Conservation (phyloP, 2,113 vertebrate genomes). For the Barbus barbus region DNA sequence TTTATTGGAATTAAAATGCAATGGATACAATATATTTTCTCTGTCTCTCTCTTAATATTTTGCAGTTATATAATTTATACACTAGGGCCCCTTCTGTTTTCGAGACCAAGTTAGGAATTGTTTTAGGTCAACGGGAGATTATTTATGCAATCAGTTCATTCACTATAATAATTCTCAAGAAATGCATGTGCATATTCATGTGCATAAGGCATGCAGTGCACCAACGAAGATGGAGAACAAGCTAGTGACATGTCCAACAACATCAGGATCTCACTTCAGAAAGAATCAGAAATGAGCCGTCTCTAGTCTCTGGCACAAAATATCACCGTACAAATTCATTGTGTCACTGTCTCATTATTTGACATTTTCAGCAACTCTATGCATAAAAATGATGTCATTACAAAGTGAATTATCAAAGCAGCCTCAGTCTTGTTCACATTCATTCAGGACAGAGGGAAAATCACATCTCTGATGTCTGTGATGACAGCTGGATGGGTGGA, state of each 20-base stretch:
- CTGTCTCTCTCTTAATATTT: background rate
- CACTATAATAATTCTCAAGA: background rate
- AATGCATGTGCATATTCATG: background rate
- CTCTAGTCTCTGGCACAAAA: background rate
- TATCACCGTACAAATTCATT: background rate
- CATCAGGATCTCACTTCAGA: slow-evolving; percentile 19
- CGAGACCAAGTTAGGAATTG: background rate
- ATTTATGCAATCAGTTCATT: background rate
- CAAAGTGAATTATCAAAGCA: slow-evolving; percentile 47
- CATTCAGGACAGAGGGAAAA: slow-evolving; percentile 16
- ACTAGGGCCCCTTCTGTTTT: background rate
- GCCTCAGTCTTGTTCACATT: slow-evolving; percentile 9
- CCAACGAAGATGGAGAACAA: slow-evolving; percentile 14
- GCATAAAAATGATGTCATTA: slow-evolving; percentile 45
- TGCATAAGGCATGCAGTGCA: background rate
- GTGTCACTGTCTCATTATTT: slow-evolving; percentile 41
- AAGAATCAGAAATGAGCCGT: background rate
- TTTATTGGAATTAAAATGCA: background rate
- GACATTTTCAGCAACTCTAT: slow-evolving; percentile 9
- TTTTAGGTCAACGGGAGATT: background rate
- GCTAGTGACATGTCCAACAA: slow-evolving; percentile 11
- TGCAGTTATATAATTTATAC: background rate
- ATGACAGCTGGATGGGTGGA: slow-evolving; percentile 9
- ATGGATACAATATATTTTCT: background rate
- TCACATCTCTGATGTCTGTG: slow-evolving; percentile 33